Evolutionary conservation across 2,113 vertebrate species (phyloP).

Genomic region (Indicator maculatus): DNA sequence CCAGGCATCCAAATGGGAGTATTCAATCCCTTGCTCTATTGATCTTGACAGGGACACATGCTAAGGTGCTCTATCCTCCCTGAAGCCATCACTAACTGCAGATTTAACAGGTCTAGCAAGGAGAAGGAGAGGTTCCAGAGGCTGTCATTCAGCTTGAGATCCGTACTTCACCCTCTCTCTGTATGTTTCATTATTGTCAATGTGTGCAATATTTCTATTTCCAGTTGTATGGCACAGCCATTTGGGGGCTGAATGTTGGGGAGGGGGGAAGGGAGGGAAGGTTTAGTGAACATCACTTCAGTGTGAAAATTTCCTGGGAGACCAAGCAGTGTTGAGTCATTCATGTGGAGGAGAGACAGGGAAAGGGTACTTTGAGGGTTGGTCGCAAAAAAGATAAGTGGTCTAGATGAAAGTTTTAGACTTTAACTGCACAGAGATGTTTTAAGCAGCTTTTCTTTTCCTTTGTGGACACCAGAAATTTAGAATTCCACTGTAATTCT

Average conservation of each 20-base stretch:
- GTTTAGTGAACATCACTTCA: neutral
- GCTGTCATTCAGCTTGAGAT: slow-evolving; percentile 10
- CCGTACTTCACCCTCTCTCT: neutral
- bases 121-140: slow-evolving; percentile 28
- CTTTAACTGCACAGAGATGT: neutral
- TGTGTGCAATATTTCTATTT: neutral
- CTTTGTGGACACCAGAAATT: neutral
- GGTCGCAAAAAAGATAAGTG: neutral
- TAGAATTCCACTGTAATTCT: neutral
- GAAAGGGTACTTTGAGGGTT: neutral
- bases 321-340: neutral
- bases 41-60: slow-evolving; percentile 56
- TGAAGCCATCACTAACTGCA: slow-evolving; percentile 25
- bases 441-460: neutral
- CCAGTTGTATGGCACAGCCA: neutral
- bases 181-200: neutral
- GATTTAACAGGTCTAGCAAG: slow-evolving; percentile 51
- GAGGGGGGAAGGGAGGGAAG: too few relatives aligned
- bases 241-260: neutral
- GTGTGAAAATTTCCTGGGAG: neutral
- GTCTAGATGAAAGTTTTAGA: neutral
- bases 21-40: slow-evolving; percentile 53
- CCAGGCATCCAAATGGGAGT: slow-evolving; percentile 38
- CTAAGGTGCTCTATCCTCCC: slow-evolving; percentile 43
- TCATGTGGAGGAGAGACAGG: neutral